These are phyloP conservation scores for Pristiophorus japonicus DNA, from an alignment of 2,113 vertebrate species.

Conservation along the genomic window DNA sequence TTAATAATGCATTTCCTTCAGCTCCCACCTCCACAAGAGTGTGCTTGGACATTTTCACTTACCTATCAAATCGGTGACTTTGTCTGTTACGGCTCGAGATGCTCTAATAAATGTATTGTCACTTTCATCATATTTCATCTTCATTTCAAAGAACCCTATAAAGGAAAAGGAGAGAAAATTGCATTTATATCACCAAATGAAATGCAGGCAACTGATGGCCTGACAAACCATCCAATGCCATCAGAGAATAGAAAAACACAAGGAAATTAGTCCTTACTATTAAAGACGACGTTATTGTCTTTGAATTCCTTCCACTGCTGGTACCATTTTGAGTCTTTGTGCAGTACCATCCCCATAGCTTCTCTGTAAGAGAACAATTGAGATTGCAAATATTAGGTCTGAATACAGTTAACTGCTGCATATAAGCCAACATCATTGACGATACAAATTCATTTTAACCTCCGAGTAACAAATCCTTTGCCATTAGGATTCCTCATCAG, in stretches of 20 bases:
- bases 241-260: neutral
- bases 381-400: neutral
- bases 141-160: slow-evolving; percentile 95
- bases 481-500: neutral
- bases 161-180: neutral
- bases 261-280: slow-evolving; percentile 62
- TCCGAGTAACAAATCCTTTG: neutral
- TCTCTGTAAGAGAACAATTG: slow-evolving; percentile 65
- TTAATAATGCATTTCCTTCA: neutral
- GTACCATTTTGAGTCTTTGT: slow-evolving; percentile 95
- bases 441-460: neutral
- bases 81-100: slow-evolving; percentile 81
- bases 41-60: slow-evolving; percentile 25
- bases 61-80: slow-evolving; percentile 83
- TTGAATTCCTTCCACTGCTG: slow-evolving; percentile 98
- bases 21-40: neutral
- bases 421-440: neutral
- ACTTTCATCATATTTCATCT: slow-evolving; percentile 96
- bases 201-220: neutral
- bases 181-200: neutral
- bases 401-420: too few species aligned
- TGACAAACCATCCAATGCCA: neutral
- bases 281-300: slow-evolving; percentile 92
- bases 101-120: slow-evolving; percentile 83
- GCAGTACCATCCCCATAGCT: slow-evolving; percentile 81